These are phyloP conservation scores for Anhinga rufa DNA, from an alignment of 2,113 vertebrate species.

Conservation along the genomic window DNA sequence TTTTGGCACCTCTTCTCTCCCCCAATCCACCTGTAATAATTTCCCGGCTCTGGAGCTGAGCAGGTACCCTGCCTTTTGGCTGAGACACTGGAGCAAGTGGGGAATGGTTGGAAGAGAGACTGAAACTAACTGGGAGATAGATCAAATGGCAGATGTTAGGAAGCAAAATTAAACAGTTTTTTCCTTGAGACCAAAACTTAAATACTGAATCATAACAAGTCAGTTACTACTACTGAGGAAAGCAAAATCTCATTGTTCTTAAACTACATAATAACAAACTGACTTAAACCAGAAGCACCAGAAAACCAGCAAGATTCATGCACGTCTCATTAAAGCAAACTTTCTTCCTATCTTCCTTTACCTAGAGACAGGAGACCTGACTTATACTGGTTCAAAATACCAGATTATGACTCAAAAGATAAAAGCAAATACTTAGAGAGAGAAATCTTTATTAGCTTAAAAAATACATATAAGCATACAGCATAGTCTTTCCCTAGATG, in stretches of 20 bases:
- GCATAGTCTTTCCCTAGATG: neutral
- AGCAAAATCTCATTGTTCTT: neutral
- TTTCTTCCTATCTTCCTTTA: neutral
- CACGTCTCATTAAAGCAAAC: neutral
- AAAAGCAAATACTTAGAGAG: neutral
- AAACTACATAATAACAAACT: neutral
- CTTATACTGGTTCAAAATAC: neutral
- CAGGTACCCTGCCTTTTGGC: neutral
- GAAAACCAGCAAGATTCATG: neutral
- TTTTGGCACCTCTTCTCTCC: neutral
- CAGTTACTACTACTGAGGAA: neutral
- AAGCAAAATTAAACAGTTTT: neutral
- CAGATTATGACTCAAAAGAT: neutral
- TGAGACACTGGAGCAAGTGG: neutral
- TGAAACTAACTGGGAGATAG: neutral
- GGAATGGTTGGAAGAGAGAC: neutral
- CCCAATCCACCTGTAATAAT: neutral
- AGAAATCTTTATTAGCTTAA: neutral
- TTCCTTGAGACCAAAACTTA: neutral
- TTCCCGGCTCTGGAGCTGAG: neutral
- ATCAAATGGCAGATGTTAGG: neutral
- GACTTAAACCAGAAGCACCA: neutral
- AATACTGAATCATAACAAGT: neutral
- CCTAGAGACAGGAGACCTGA: neutral
- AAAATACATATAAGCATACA: neutral